Conservation (phyloP, 2,113 vertebrate genomes). For the Sphyrna mokarran region DNA sequence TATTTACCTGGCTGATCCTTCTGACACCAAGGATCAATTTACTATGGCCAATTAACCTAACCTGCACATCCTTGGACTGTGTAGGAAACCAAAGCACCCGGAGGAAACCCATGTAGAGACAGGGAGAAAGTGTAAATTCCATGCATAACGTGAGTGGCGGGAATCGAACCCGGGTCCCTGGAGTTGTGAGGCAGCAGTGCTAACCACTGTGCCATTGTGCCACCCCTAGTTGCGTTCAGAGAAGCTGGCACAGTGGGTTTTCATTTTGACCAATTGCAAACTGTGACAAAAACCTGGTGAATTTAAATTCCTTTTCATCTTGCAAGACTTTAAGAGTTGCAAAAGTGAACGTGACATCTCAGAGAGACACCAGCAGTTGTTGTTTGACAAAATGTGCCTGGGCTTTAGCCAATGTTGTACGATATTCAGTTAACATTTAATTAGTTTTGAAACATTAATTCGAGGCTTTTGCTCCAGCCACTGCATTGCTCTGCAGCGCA, state of each 20-base stretch:
- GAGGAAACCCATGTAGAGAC: too few relatives aligned
- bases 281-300: background rate
- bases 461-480: background rate
- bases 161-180: too few relatives aligned
- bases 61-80: too few relatives aligned
- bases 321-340: background rate
- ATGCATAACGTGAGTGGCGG: too few relatives aligned
- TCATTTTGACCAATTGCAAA: background rate
- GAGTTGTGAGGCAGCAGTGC: too few relatives aligned
- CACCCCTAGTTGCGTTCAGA: background rate
- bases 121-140: too few relatives aligned
- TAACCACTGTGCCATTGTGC: too few relatives aligned
- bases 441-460: background rate
- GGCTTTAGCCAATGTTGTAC: background rate
- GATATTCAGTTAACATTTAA: background rate
- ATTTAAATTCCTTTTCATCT: background rate
- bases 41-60: too few relatives aligned
- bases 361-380: background rate
- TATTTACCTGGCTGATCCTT: too few relatives aligned
- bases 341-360: background rate
- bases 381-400: background rate
- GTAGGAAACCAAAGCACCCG: too few relatives aligned
- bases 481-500: background rate
- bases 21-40: too few relatives aligned
- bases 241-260: background rate